phyloP scores from a whole-genome alignment of 2,888 invertebrate species.

The Myopa tessellatipennis region DNA sequence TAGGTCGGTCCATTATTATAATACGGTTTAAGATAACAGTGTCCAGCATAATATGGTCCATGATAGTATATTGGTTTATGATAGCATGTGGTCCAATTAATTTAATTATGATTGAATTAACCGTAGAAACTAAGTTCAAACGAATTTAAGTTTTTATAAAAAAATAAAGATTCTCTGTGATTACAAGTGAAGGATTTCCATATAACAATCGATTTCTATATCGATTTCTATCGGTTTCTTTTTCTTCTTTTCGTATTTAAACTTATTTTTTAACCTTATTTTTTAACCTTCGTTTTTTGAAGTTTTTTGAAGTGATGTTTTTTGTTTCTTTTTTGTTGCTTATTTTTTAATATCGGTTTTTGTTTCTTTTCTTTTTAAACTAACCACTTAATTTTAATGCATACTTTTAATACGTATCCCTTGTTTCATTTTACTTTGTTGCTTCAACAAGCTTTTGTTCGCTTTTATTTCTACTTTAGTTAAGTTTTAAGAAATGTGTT shows the following conservation, averaged over 20 bases:
- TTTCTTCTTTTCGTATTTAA: no score
- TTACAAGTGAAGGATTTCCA: no score
- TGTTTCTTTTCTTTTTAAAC: no score
- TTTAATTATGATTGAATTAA: no score
- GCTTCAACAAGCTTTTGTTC: slow-evolving; percentile 47
- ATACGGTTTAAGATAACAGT: no score
- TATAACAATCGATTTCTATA: no score
- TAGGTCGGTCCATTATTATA: no score
- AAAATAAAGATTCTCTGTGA: background rate
- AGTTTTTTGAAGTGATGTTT: no score
- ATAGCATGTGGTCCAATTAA: no score
- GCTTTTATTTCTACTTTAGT: slow-evolving; percentile 53
- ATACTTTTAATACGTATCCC: slow-evolving; percentile 64
- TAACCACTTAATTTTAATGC: slow-evolving; percentile 18
- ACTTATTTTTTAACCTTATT: no score
- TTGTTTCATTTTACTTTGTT: slow-evolving; percentile 66
- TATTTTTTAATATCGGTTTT: background rate
- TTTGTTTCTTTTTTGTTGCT: background rate
- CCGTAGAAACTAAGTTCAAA: background rate
- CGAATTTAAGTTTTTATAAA: slow-evolving; percentile 11
- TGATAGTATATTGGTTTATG: background rate
- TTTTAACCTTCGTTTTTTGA: no score
- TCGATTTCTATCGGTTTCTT: no score
- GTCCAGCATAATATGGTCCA: background rate
- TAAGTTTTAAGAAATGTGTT: background rate